A percentile compares a stretch with the other conserved stretches of the same genome.
Conservation (phyloP, 53 echinoderm and acorn worm genomes). For the Antedon mediterranea region DNA sequence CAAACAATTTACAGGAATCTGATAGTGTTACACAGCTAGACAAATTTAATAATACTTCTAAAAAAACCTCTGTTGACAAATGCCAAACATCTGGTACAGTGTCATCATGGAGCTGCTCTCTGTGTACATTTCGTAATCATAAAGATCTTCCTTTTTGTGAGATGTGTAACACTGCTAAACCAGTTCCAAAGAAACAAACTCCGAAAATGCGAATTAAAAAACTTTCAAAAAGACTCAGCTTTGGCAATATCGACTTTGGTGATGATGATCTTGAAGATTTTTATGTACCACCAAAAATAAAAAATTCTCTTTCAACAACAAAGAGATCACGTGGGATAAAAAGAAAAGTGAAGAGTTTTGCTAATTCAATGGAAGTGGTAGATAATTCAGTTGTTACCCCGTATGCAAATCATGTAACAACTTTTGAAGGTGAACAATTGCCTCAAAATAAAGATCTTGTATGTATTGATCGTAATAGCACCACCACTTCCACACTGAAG, state of each 20-base stretch:
- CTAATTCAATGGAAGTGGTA: neutral
- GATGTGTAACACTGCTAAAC: slow-evolving; percentile 40
- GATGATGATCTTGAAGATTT: neutral
- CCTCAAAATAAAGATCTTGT: neutral
- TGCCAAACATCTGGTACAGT: neutral
- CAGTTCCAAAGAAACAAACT: neutral
- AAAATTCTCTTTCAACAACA: neutral
- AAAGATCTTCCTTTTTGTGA: slow-evolving; percentile 50
- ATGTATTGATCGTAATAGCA: neutral
- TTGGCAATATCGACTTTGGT: neutral
- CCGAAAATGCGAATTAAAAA: neutral
- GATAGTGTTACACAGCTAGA: too few relatives aligned
- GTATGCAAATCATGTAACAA: neutral
- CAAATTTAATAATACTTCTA: neutral
- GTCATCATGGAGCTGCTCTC: slow-evolving; percentile 37
- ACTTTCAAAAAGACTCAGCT: neutral
- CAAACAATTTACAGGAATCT: too few relatives aligned
- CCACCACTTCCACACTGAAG: too few relatives aligned
- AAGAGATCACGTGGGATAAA: neutral
- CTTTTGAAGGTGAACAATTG: neutral
- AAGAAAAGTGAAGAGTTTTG: neutral
- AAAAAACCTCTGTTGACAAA: neutral
- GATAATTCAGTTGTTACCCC: neutral
- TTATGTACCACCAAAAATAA: neutral
- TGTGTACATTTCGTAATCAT: slow-evolving; percentile 62